phyloP scores from a whole-genome alignment of 2,888 invertebrate species.

The Microplitis deprimator region DNA sequence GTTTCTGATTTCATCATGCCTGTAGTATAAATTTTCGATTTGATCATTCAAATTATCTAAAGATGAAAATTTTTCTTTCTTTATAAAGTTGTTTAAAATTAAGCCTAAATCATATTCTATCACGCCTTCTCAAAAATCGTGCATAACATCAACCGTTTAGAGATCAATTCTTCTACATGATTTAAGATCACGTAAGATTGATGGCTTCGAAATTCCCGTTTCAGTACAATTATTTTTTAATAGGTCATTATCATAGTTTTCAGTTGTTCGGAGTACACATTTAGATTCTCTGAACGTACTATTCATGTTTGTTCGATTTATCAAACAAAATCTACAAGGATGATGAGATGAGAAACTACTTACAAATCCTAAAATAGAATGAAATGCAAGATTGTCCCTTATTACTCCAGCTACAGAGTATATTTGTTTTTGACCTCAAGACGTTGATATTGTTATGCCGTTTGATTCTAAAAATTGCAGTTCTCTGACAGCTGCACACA shows the following conservation, averaged over 20 bases:
- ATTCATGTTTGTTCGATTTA: background rate
- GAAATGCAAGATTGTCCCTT: slow-evolving; percentile 46
- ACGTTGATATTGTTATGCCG: slow-evolving; percentile 38
- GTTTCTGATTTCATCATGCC: background rate
- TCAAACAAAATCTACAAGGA: slow-evolving; percentile 45
- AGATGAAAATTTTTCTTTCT: background rate
- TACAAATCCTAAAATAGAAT: slow-evolving; percentile 46
- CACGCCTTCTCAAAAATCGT: background rate
- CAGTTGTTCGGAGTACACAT: background rate
- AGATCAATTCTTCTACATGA: background rate
- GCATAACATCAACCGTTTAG: background rate
- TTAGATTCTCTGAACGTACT: background rate
- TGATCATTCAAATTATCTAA: slow-evolving; percentile 1
- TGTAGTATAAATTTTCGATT: background rate
- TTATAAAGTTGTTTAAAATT: background rate
- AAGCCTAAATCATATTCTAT: slow-evolving; percentile 3
- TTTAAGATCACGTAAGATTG: background rate
- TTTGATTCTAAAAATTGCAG: slow-evolving; percentile 35
- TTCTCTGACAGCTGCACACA: slow-evolving; percentile 39
- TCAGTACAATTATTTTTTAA: background rate
- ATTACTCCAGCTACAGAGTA: slow-evolving; percentile 43
- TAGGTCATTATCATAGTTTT: background rate
- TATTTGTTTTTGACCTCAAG: slow-evolving; percentile 29
- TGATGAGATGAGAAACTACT: slow-evolving; percentile 44
- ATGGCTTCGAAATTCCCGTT: background rate